Conservation (phyloP, 1,140 invertebrate species). For the Nylanderia fulva region DNA sequence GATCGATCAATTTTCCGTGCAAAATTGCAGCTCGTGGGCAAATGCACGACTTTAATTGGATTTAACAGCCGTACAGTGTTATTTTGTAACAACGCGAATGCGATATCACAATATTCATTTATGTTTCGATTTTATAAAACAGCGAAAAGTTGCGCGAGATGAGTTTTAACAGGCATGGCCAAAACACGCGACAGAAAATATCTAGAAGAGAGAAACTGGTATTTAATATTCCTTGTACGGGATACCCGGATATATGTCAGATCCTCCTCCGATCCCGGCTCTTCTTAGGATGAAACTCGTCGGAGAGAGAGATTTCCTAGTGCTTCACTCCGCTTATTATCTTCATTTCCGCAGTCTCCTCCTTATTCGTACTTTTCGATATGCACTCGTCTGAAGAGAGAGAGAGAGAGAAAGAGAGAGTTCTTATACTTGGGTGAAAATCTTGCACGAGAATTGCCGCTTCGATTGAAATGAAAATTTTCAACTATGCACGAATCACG, state of each 20-base stretch:
- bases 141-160: not conserved
- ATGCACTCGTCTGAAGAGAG: conserved; percentile 30
- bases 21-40: not conserved
- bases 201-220: not conserved
- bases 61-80: conserved; percentile 25
- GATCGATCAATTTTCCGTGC: conserved; percentile 41
- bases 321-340: conserved; percentile 49
- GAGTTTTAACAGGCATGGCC: not conserved
- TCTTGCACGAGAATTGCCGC: not conserved
- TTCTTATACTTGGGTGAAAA: not conserved
- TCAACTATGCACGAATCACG: not conserved
- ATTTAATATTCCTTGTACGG: conserved; percentile 50
- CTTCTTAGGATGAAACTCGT: conserved; percentile 27
- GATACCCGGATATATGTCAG: conserved; percentile 39
- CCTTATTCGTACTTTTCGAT: conserved; percentile 37
- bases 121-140: conserved; percentile 19
- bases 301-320: conserved; percentile 37
- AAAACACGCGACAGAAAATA: conserved; percentile 11
- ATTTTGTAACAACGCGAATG: not conserved
- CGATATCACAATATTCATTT: conserved; percentile 7
- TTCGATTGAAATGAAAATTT: not conserved
- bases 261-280: not conserved
- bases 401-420: too few relatives aligned
- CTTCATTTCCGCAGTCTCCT: conserved; percentile 53
- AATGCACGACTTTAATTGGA: conserved; percentile 34